Evolutionary conservation across 2,797 vertebrate species (phyloP).

Genomic region (Dermochelys coriacea): DNA sequence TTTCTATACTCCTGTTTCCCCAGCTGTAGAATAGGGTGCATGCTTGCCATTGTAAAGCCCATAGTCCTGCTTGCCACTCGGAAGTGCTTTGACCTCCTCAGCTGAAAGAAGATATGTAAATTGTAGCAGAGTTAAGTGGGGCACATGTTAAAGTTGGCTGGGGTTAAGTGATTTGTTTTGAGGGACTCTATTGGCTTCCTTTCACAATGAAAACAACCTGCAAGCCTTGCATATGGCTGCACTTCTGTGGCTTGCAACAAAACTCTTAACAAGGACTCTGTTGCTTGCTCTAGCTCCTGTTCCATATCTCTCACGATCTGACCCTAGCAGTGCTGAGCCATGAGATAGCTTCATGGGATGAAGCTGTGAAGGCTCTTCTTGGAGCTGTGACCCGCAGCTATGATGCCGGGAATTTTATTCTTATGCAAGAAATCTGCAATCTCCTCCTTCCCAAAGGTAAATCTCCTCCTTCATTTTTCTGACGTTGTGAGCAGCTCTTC

Average conservation of each 20-base stretch:
- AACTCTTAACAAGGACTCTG: constrained; percentile 8
- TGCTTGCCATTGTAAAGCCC: not conserved
- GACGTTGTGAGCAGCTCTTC: not conserved
- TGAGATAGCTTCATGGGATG: constrained; percentile 73
- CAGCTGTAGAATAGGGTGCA: not conserved
- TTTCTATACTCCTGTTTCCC: not conserved
- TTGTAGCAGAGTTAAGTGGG: not conserved
- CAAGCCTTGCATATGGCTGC: not conserved
- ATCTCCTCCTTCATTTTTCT: not conserved
- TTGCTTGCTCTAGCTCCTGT: constrained; percentile 83
- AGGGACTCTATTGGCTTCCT: not conserved
- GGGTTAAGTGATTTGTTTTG: not conserved
- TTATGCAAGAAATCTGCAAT: constrained; percentile 85
- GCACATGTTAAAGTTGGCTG: not conserved
- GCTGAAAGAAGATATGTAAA: not conserved
- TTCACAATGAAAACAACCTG: not conserved
- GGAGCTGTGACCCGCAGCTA: constrained; percentile 81
- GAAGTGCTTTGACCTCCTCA: not conserved
- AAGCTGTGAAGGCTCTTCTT: constrained; percentile 82
- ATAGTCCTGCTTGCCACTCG: not conserved
- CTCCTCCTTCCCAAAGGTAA: constrained; percentile 87
- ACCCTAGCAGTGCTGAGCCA: constrained; percentile 84
- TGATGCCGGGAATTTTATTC: constrained; percentile 81
- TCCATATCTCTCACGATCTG: constrained; percentile 90
- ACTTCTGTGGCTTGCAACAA: not conserved